Conservation (phyloP, 2,113 vertebrate genomes). For the Etheostoma spectabile region DNA sequence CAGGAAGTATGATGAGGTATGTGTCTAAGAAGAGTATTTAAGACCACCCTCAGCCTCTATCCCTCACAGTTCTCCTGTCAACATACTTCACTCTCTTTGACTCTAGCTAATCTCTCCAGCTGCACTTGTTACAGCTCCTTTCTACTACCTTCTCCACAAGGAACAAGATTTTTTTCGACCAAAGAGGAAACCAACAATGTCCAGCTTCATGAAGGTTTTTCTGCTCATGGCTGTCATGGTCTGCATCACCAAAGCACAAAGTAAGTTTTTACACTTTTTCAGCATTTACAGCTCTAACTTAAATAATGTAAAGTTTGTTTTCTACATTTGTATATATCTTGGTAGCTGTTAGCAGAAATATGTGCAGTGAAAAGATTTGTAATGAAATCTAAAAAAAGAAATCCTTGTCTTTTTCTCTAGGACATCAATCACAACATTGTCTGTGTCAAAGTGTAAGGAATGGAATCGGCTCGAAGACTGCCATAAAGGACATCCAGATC, state of each 20-base stretch:
- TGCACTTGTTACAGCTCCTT: not conserved
- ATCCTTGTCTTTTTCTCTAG: conserved; percentile 37
- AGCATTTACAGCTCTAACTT: not conserved
- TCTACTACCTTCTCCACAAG: not conserved
- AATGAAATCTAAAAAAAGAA: not conserved
- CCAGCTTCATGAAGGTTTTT: conserved; percentile 53
- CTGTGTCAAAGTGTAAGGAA: conserved; percentile 46
- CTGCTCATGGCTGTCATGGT: conserved; percentile 63
- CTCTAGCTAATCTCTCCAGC: not conserved
- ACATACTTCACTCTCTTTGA: not conserved
- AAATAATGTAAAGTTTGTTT: no score
- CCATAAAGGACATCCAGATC: conserved; percentile 71
- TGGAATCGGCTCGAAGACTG: fast-evolving
- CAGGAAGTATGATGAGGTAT: conserved; percentile 36
- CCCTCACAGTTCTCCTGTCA: conserved; percentile 36
- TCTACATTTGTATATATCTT: not conserved
- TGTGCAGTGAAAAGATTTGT: not conserved
- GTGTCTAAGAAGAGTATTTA: conserved; percentile 29
- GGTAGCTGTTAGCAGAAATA: not conserved
- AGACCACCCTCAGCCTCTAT: not conserved
- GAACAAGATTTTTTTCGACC: not conserved
- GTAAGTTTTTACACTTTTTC: conserved; percentile 56
- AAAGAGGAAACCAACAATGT: conserved; percentile 62
- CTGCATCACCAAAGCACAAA: conserved; percentile 60
- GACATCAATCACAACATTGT: conserved; percentile 36